Evolutionary conservation across 37 sponge, comb jelly and placozoan genomes (phyloP).

Genomic region (Halichondria panicea): DNA sequence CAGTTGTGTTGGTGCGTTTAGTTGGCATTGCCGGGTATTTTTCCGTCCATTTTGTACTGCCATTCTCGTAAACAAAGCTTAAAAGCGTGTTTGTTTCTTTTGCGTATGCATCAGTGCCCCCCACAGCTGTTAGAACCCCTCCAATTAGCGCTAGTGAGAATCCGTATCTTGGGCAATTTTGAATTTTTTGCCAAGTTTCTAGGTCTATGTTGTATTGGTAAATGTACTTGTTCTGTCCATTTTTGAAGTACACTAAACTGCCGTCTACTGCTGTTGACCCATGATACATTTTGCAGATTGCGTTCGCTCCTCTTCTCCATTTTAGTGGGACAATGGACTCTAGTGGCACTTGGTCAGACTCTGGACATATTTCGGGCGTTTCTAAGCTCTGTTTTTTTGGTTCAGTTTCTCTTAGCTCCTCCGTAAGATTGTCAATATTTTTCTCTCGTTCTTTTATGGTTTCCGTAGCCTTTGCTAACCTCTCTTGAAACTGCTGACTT

Average conservation of each 20-base stretch:
- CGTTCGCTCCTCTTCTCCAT: not conserved
- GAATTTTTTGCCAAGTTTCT: not conserved
- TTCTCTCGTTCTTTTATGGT: not conserved
- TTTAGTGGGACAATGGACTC: not conserved
- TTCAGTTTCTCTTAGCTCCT: not conserved
- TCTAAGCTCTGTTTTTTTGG: not conserved
- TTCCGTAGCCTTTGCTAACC: not conserved
- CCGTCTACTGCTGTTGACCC: not conserved
- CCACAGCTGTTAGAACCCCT: not conserved
- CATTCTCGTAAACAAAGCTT: not conserved
- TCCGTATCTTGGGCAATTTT: not conserved
- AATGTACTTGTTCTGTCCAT: not conserved
- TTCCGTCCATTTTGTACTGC: slow-evolving; percentile 1
- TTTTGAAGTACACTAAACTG: not conserved
- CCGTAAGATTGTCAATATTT: not conserved
- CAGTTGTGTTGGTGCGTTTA: not conserved
- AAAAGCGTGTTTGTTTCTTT: no score
- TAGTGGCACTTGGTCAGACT: not conserved
- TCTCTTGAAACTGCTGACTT: not conserved
- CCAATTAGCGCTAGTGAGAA: not conserved
- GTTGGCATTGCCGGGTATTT: slow-evolving; percentile 10
- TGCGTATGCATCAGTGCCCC: no score
- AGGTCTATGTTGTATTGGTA: not conserved
- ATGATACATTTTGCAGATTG: not conserved
- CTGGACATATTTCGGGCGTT: not conserved